Base-by-base conservation (phyloP, 2,888 invertebrate species). In the Tinea semifulvella region DNA sequence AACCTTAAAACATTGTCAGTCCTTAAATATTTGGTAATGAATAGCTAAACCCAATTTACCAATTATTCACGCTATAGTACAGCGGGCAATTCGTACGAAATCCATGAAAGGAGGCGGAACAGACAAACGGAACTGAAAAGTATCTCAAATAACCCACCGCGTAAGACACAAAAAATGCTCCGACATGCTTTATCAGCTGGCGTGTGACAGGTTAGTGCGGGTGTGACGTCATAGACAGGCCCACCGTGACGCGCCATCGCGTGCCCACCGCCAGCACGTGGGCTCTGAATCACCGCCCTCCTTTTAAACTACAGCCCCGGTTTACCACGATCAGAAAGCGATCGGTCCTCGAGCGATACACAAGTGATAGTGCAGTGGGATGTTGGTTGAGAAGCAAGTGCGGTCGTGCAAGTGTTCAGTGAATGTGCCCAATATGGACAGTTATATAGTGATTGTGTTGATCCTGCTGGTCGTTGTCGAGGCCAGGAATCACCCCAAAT, bases 401-500 rank as follows among this genome's bases (percentile, higher is more conserved):
- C 25, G 11, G 5, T 36, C 6, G 16, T n/a, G n/a, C n/a, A 36
- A 11, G 4, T 8, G 26, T 26, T 42, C 17, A 42, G 27, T 27
- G 42, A 27, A 42, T 16, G 25, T 26, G 14, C 20, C 20, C 5
- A 6, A 6, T n/a, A 42, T 42, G 42, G 42, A 42, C 27, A 25
- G 18, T n/a, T 3, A 27, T 2, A 10, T 26, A 13, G 42, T 27
- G 42, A 5, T 42, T 16, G 10, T 40, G 40, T 10, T 42, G 14
- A 14, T 14, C 13, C 6, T 42, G 6, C 1, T 26, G 11, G 27
- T 14, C 14, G 4, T 14, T n/a, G 20, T 10, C 2, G 42, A 25
- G n/a, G 26, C 16, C n/a, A 18, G 42, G 45, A 66, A 65, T 46
- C 66, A 74, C 50, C 72, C 72, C 31, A 76, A 68, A 58, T 69